phyloP scores from a whole-genome alignment of 2,797 vertebrate species.

The Corythornis leucogaster region DNA sequence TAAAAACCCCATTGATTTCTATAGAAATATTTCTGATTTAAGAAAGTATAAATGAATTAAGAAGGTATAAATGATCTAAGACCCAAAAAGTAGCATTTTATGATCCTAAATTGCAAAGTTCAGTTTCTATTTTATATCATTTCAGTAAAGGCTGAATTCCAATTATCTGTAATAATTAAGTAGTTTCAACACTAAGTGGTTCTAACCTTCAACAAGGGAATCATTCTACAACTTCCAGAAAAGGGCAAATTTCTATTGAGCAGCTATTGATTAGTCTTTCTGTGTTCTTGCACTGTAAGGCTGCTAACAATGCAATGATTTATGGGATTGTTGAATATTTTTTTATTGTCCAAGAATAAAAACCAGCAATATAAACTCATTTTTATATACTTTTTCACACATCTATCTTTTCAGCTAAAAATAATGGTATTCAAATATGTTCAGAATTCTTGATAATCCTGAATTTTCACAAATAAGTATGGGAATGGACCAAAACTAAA shows the following conservation, averaged over 20 bases:
- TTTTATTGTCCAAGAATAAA: neutral
- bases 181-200: neutral
- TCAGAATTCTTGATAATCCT: neutral
- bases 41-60: neutral
- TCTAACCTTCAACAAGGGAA: slow-evolving; percentile 15
- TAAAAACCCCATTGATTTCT: neutral
- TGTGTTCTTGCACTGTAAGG: neutral
- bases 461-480: neutral
- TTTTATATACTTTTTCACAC: neutral
- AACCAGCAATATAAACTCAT: neutral
- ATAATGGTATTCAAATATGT: neutral
- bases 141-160: neutral
- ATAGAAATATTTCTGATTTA: neutral
- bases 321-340: neutral
- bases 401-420: neutral
- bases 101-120: neutral
- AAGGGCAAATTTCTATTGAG: slow-evolving; percentile 27
- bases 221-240: neutral
- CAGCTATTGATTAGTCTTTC: neutral
- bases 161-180: slow-evolving; percentile 25
- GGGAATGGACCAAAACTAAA: neutral
- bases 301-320: neutral
- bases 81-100: neutral
- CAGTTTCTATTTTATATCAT: neutral
- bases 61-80: neutral